Conservation (phyloP, 1,140 invertebrate genomes). For the Piezodorus guildinii region DNA sequence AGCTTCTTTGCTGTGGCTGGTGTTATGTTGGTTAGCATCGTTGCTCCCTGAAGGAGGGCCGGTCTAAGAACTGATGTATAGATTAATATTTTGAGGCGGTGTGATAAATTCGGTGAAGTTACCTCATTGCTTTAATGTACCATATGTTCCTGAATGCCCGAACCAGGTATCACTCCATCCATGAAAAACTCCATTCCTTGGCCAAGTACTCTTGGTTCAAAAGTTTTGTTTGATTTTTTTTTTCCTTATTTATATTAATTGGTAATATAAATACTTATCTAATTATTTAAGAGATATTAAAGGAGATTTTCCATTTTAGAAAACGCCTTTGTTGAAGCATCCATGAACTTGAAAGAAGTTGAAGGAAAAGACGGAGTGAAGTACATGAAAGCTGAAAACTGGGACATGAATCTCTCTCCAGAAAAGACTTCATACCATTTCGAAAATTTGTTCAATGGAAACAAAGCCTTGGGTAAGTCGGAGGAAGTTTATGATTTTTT, state of each 20-base stretch:
- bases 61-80: too few species aligned
- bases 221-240: not conserved
- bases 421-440: slow-evolving; percentile 7
- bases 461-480: slow-evolving; percentile 22
- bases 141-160: not conserved
- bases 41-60: too few species aligned
- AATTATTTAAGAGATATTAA: not conserved
- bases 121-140: not conserved
- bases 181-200: too few species aligned
- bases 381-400: slow-evolving; percentile 23
- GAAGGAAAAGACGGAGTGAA: slow-evolving; percentile 23
- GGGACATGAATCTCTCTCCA: slow-evolving; percentile 22
- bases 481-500: too few species aligned
- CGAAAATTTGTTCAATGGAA: slow-evolving; percentile 25
- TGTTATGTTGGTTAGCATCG: too few species aligned
- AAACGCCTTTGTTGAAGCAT: not conserved
- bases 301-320: slow-evolving; percentile 2
- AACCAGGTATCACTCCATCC: too few species aligned
- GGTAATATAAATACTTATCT: not conserved
- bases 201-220: not conserved
- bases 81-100: too few species aligned
- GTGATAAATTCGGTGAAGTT: not conserved
- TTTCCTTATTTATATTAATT: not conserved
- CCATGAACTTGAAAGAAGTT: not conserved
- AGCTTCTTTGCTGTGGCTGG: too few species aligned